These are phyloP conservation scores for Patella depressa DNA, from an alignment of 2,888 invertebrate genomes.

Conservation along the genomic window DNA sequence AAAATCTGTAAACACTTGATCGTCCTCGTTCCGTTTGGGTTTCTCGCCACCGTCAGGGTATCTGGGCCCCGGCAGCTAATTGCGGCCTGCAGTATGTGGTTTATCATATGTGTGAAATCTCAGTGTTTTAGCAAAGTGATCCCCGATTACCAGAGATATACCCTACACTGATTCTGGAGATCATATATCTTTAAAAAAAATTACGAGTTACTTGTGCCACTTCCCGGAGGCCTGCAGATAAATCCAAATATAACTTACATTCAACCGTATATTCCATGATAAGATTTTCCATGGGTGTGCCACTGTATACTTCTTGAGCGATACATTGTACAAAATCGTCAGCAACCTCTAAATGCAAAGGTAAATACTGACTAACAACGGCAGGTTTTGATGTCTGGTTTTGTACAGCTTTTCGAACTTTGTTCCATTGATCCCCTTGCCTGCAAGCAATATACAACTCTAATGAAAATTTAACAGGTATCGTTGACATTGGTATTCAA, in stretches of 20 bases:
- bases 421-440: constrained; percentile 16
- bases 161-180: too few species aligned
- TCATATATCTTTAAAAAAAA: neutral
- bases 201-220: neutral
- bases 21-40: too few species aligned
- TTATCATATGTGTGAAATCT: too few species aligned
- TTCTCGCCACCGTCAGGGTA: too few species aligned
- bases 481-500: too few species aligned
- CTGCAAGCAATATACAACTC: constrained; percentile 9
- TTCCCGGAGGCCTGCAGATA: neutral
- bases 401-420: constrained; percentile 16
- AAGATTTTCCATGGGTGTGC: neutral
- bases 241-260: constrained; percentile 15
- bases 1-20: too few species aligned
- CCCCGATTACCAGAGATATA: too few species aligned
- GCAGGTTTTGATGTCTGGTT: constrained; percentile 5
- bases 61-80: too few species aligned
- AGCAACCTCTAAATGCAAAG: constrained; percentile 11
- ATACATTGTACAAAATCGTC: constrained; percentile 17
- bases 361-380: constrained; percentile 12
- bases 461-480: neutral
- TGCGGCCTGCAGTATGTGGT: too few species aligned
- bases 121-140: too few species aligned
- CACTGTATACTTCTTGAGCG: neutral
- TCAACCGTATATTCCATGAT: constrained; percentile 20